Percentiles rank a stretch among this genome's conserved stretches.
Evolutionary conservation across 2,797 vertebrate genomes (phyloP).

Genomic region (Sebastes steindachneri): DNA sequence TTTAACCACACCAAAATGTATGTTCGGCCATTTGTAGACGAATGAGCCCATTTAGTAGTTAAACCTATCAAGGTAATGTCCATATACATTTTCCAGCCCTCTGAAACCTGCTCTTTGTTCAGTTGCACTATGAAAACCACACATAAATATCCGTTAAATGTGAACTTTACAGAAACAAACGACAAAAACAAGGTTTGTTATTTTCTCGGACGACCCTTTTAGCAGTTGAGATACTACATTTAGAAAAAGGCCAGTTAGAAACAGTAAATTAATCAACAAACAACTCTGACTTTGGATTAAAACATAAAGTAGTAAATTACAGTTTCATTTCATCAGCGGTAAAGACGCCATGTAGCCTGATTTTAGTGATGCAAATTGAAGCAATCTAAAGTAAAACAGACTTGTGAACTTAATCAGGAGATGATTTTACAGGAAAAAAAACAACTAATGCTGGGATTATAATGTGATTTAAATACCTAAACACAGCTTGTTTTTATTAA

Average conservation of each 20-base stretch:
- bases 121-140: neutral
- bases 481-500: neutral
- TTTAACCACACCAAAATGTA: conserved; percentile 47
- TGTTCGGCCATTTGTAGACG: conserved; percentile 21
- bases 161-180: neutral
- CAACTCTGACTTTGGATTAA: neutral
- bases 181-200: neutral
- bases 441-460: neutral
- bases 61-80: neutral
- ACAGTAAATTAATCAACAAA: conserved; percentile 12
- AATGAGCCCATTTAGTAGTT: conserved; percentile 22
- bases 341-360: neutral
- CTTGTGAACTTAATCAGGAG: conserved; percentile 10
- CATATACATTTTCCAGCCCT: neutral
- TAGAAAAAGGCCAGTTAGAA: neutral
- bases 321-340: conserved; percentile 11
- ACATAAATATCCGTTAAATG: neutral
- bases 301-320: neutral
- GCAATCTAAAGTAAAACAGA: conserved; percentile 11
- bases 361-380: conserved; percentile 31
- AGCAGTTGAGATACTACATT: neutral
- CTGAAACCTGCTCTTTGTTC: conserved; percentile 2
- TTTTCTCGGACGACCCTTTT: neutral
- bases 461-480: neutral
- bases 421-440: neutral